A percentile compares a stretch with the other conserved stretches of the same genome.
phyloP scores from a whole-genome alignment of 2,888 invertebrate species.

The Seira ritae region DNA sequence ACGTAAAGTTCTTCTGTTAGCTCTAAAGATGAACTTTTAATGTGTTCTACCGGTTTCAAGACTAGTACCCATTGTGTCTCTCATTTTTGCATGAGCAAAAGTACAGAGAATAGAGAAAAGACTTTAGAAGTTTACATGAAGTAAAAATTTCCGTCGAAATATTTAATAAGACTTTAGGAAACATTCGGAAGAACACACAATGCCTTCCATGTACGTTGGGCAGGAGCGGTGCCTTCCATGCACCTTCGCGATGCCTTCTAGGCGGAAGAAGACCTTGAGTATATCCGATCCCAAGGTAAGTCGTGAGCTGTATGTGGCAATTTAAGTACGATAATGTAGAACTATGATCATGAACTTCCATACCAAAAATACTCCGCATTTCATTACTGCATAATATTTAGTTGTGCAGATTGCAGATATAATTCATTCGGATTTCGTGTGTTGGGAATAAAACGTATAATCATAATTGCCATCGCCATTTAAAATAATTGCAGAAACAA shows the following conservation, averaged over 20 bases:
- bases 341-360: no score
- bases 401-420: not conserved
- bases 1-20: not conserved
- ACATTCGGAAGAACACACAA: not conserved
- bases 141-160: no score
- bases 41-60: not conserved
- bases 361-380: not conserved
- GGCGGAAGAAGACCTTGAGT: conserved; percentile 54
- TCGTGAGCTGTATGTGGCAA: not conserved
- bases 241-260: conserved; percentile 52
- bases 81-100: conserved; percentile 44
- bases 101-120: conserved; percentile 16
- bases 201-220: conserved; percentile 48
- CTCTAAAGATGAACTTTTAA: no score
- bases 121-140: no score
- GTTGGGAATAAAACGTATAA: no score
- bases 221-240: conserved; percentile 59
- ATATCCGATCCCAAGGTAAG: conserved; percentile 59
- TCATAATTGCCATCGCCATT: not conserved
- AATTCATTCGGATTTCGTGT: no score
- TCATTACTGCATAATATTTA: no score
- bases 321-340: no score
- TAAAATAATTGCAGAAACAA: no score
- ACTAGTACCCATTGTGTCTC: conserved; percentile 12
- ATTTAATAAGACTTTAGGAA: no score